These are phyloP conservation scores for Phyllotreta cruciferae DNA, from an alignment of 2,888 invertebrate species.

Conservation along the genomic window DNA sequence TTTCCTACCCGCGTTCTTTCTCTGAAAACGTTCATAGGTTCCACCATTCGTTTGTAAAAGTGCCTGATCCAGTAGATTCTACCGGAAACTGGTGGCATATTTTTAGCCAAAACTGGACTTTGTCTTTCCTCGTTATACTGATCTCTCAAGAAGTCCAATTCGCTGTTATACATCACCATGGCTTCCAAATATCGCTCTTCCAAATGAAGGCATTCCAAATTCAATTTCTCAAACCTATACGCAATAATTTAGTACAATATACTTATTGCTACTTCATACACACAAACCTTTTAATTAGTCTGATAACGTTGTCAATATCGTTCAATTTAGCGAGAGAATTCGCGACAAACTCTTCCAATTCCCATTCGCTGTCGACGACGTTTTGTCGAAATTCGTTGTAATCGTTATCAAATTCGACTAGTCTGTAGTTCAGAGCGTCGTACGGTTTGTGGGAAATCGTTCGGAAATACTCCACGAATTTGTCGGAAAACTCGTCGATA, in stretches of 20 bases:
- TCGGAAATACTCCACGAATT: slow-evolving; percentile 63
- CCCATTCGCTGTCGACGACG: slow-evolving; percentile 73
- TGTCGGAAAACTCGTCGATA: slow-evolving; percentile 74
- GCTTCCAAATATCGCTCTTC: slow-evolving; percentile 79
- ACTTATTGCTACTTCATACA: neutral
- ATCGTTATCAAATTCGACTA: slow-evolving; percentile 76
- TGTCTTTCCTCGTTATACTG: slow-evolving; percentile 80
- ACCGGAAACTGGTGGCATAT: slow-evolving; percentile 82
- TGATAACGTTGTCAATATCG: slow-evolving; percentile 56
- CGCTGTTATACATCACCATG: slow-evolving; percentile 70
- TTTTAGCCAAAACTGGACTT: slow-evolving; percentile 74
- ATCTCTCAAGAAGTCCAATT: slow-evolving; percentile 75
- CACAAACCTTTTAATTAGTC: slow-evolving; percentile 55
- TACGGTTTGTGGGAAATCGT: slow-evolving; percentile 76
- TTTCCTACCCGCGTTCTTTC: slow-evolving; percentile 52
- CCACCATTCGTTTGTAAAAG: slow-evolving; percentile 74
- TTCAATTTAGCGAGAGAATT: slow-evolving; percentile 57
- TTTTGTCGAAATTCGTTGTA: slow-evolving; percentile 74
- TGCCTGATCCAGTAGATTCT: slow-evolving; percentile 85
- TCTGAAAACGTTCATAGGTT: slow-evolving; percentile 73
- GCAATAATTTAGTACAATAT: neutral
- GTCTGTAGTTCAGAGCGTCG: slow-evolving; percentile 82
- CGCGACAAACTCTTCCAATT: slow-evolving; percentile 77
- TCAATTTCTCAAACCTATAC: slow-evolving; percentile 75
- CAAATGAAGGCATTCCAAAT: slow-evolving; percentile 74